phyloP scores from a whole-genome alignment of 2,113 vertebrate species.

The Formicarius rufipectus region DNA sequence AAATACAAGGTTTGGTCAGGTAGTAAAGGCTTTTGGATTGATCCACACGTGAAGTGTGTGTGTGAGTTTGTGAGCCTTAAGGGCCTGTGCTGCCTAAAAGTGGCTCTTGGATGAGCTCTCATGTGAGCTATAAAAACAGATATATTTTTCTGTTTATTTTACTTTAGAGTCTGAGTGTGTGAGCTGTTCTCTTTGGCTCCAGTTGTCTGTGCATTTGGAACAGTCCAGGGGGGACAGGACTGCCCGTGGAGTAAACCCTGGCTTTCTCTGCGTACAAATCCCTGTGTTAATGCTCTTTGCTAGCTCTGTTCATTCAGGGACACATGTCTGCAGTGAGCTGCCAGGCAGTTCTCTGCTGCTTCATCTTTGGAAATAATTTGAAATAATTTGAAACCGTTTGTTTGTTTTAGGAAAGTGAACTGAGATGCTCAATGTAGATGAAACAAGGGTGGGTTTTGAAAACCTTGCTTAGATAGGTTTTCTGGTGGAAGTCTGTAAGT shows the following conservation, averaged over 20 bases:
- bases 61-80: too few species aligned
- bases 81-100: too few species aligned
- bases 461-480: not conserved
- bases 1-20: too few species aligned
- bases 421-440: not conserved
- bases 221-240: not conserved
- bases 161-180: not conserved
- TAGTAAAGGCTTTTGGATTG: too few species aligned
- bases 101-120: too few species aligned
- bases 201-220: not conserved
- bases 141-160: too few species aligned
- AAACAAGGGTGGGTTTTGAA: not conserved
- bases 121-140: too few species aligned
- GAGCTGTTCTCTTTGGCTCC: slow-evolving; percentile 5
- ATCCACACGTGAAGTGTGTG: too few species aligned
- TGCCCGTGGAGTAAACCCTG: not conserved
- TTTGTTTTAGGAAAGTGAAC: not conserved
- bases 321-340: not conserved
- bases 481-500: not conserved
- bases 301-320: not conserved
- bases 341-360: not conserved
- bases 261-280: not conserved
- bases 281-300: not conserved
- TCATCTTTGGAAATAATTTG: not conserved
- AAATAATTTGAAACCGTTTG: not conserved